phyloP scores from a whole-genome alignment of 2,888 invertebrate genomes.

The Dexiosoma caninum region DNA sequence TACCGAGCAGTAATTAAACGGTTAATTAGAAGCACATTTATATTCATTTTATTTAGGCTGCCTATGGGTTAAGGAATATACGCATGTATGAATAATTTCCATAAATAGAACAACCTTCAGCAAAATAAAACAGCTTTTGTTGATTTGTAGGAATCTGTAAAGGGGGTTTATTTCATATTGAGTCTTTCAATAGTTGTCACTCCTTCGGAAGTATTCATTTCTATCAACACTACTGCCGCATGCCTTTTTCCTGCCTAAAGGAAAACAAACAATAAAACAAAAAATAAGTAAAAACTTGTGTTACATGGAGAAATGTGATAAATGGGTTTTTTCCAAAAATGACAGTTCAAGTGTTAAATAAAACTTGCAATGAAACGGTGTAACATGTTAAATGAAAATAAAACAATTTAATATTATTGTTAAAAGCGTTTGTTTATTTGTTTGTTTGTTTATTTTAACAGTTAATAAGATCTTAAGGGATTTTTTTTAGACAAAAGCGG shows the following conservation, averaged over 20 bases:
- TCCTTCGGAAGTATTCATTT: conserved; percentile 60
- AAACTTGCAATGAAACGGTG: conserved; percentile 37
- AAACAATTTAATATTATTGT: conserved; percentile 47
- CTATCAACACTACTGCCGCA: conserved; percentile 43
- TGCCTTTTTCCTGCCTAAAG: conserved; percentile 6
- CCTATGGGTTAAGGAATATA: conserved; percentile 33
- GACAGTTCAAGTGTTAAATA: conserved; percentile 60
- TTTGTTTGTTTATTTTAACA: conserved; percentile 66
- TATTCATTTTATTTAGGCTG: too few relatives aligned
- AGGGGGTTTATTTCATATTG: conserved; percentile 42
- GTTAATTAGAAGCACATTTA: too few relatives aligned
- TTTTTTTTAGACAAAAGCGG: conserved; percentile 58
- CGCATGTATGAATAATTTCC: conserved; percentile 19
- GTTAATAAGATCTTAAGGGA: conserved; percentile 74
- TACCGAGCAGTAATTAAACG: too few relatives aligned
- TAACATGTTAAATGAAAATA: conserved; percentile 55
- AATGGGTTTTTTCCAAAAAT: conserved; percentile 59
- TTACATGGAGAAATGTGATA: conserved; percentile 47
- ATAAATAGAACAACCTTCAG: conserved; percentile 2
- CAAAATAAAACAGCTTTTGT: conserved; percentile 23
- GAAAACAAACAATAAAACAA: not conserved
- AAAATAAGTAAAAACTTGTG: conserved; percentile 5
- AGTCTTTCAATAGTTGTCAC: conserved; percentile 62
- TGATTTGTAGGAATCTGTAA: not conserved
- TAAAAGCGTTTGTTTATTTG: conserved; percentile 29